phyloP scores from a whole-genome alignment of 2,113 vertebrate genomes.

The Illadopsis cleaveri region DNA sequence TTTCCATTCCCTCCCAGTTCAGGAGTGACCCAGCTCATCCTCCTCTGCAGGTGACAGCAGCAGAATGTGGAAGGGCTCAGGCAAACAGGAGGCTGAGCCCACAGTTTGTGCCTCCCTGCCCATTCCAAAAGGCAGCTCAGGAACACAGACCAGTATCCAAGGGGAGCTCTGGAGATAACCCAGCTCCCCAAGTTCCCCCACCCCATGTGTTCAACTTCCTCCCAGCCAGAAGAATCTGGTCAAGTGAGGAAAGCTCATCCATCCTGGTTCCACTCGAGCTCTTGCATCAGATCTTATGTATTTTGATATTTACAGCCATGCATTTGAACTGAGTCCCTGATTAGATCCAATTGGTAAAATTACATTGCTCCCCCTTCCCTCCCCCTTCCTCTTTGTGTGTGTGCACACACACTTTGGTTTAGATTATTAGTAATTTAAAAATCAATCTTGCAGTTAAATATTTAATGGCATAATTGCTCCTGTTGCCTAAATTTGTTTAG shows the following conservation, averaged over 20 bases:
- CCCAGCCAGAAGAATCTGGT: constrained; percentile 7
- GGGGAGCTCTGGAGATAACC: neutral
- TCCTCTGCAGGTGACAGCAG: neutral
- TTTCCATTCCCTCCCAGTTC: neutral
- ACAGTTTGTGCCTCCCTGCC: neutral
- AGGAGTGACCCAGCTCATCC: neutral
- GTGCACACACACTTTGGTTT: neutral
- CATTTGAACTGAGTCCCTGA: constrained; percentile 1
- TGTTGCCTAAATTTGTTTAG: constrained; percentile 39
- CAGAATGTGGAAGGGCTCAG: neutral
- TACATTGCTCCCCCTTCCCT: neutral
- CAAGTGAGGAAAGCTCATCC: constrained; percentile 49
- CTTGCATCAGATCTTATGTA: neutral
- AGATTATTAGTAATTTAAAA: constrained; percentile 51
- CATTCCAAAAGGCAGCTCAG: neutral
- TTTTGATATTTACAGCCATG: neutral
- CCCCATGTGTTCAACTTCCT: constrained; percentile 39
- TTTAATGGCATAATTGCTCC: constrained; percentile 46
- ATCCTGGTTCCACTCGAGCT: constrained; percentile 29
- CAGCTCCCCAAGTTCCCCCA: neutral
- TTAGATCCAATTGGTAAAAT: constrained; percentile 49
- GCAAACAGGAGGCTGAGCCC: neutral
- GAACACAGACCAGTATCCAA: neutral
- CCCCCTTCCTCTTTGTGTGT: neutral
- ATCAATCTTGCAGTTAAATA: constrained; percentile 44